A percentile compares a stretch with the other conserved stretches of the same genome.
These are phyloP conservation scores for Drosophila mercatorum DNA, from an alignment of 2,888 invertebrate species.

Conservation along the genomic window DNA sequence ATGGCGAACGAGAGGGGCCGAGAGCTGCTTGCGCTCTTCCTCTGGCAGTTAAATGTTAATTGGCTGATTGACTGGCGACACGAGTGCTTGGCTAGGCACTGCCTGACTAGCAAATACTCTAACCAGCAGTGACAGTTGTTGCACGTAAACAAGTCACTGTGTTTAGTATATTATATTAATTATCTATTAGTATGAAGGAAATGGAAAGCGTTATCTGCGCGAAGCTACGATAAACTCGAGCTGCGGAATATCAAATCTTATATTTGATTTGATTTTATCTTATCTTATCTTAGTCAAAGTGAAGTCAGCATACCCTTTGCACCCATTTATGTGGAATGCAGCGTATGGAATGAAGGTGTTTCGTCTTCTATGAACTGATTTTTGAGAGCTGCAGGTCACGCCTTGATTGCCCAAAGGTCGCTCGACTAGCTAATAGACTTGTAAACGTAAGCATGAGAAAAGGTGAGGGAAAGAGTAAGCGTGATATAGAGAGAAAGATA, in stretches of 20 bases:
- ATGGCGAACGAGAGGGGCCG: slow-evolving; percentile 25
- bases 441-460: background rate
- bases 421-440: slow-evolving; percentile 2
- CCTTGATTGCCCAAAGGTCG: slow-evolving; percentile 42
- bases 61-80: slow-evolving; percentile 55
- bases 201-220: background rate
- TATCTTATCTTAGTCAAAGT: background rate
- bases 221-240: slow-evolving; percentile 1
- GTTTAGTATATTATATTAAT: background rate
- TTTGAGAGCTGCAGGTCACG: slow-evolving; percentile 36
- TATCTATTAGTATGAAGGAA: background rate
- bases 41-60: slow-evolving; percentile 67
- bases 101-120: background rate
- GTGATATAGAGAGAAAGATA: no score
- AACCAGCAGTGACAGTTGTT: background rate
- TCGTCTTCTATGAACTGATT: slow-evolving; percentile 16
- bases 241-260: slow-evolving; percentile 1
- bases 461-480: no score
- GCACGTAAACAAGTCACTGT: background rate
- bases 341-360: slow-evolving; percentile 22
- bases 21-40: slow-evolving; percentile 20
- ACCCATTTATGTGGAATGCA: background rate
- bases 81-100: background rate
- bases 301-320: background rate
- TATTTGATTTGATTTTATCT: slow-evolving; percentile 4